Base-by-base conservation (phyloP, 2,888 invertebrate genomes). In the Dicyrtoma fusca region DNA sequence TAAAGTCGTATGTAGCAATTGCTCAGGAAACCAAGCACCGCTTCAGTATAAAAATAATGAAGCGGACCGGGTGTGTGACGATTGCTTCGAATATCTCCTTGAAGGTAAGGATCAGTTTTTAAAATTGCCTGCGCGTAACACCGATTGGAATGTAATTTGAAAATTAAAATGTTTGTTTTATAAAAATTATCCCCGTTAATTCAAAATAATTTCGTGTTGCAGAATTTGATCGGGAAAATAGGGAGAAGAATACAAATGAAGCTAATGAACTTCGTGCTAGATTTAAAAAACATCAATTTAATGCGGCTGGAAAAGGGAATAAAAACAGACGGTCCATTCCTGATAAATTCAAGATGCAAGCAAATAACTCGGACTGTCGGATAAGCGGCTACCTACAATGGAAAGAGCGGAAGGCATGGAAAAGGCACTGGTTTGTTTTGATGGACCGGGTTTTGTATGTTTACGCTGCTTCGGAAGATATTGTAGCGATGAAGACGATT, bases 1-100 rank as follows among this genome's bases (percentile, higher is more conserved):
- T 71, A 87, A 88, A 83, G 87, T 89, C 71, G 87, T 89, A 21
- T 89, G 89, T 81, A 84, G 87, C 25, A 85, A 85, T 77, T 89
- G 89, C 81, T 89, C 88, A 1, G 85, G 85, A 47, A 85, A 85
- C 79, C 83, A 84, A 78, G 87, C 87, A 34, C 87, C 87, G 1
- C 82, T 88, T 62, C 83, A 83, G 72, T 88, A 87, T 79, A 82
- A 84, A 65, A 83, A 85, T 44, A 85, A 85, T 79, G 83, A 85
- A 69, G 76, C 84, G 17, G 85, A 81, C 14, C 80, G 87, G 68
- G 87, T 87, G 13, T 88, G 88, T 82, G 85, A 86, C 76, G 83
- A 84, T 59, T 88, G 88, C 81, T 86, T 83, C 81, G 82, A 83
- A 53, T 83, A 82, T 76, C 82, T 87, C 13, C 79, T 82, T 14